phyloP scores from a whole-genome alignment of 1,140 invertebrate species.

The Gryon sp. region DNA sequence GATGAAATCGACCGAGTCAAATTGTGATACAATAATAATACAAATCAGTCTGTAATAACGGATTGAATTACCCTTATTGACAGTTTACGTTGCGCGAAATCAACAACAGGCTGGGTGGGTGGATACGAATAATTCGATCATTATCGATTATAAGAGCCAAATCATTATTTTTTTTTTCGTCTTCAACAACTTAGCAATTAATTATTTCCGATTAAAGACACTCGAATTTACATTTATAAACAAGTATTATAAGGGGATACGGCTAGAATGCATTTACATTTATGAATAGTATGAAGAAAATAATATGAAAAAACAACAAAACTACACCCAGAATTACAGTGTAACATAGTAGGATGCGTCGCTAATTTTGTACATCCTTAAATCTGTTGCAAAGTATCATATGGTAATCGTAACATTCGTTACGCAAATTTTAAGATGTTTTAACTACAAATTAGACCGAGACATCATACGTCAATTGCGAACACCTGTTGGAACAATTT shows the following conservation, averaged over 20 bases:
- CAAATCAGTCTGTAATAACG: conserved; percentile 57
- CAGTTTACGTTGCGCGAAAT: conserved; percentile 30
- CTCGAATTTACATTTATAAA: too few relatives aligned
- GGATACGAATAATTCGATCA: conserved; percentile 16
- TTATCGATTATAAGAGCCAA: too few relatives aligned
- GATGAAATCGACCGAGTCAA: conserved; percentile 65
- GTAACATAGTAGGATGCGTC: conserved; percentile 65
- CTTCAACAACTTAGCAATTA: too few relatives aligned
- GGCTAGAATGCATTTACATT: too few relatives aligned
- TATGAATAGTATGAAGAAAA: too few relatives aligned
- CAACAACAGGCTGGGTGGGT: conserved; percentile 7
- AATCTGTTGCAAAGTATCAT: conserved; percentile 67
- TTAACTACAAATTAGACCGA: conserved; percentile 36
- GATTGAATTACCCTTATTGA: conserved; percentile 57
- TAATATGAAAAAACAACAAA: conserved; percentile 59
- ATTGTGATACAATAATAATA: conserved; percentile 63
- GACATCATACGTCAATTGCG: conserved; percentile 16
- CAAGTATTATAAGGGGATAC: too few relatives aligned
- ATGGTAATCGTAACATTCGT: conserved; percentile 66
- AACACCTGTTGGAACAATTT: conserved; percentile 39
- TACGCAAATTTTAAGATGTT: conserved; percentile 48
- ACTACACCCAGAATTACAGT: conserved; percentile 28
- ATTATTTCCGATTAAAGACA: too few relatives aligned
- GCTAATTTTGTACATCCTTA: conserved; percentile 68
- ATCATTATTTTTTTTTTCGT: too few relatives aligned